Evolutionary conservation across 1,140 invertebrate genomes (phyloP).

Genomic region (Sycophila sp.): DNA sequence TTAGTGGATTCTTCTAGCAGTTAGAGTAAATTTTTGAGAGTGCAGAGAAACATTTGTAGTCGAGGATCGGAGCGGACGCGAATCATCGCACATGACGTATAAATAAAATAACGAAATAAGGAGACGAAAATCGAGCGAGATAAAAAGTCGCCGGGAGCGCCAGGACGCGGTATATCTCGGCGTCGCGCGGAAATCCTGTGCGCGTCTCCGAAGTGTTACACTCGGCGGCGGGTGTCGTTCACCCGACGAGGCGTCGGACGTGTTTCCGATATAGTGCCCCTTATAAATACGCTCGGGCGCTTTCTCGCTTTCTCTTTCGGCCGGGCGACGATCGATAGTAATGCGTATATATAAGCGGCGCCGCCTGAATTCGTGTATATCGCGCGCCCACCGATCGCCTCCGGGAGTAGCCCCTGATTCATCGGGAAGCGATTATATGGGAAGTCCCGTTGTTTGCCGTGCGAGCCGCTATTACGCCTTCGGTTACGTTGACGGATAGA

Average conservation of each 20-base stretch:
- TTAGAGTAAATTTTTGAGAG: no score
- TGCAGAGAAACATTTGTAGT: no score
- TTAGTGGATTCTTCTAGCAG: no score
- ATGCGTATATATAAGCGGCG: not conserved
- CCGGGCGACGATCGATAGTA: not conserved
- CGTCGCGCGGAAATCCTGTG: slow-evolving; percentile 29
- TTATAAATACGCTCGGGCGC: not conserved
- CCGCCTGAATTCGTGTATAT: not conserved
- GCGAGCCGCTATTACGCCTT: no score
- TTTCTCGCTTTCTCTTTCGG: slow-evolving; percentile 30
- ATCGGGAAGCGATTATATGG: not conserved
- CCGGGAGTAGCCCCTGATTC: not conserved
- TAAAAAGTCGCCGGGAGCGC: not conserved
- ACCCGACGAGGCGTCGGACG: slow-evolving; percentile 12
- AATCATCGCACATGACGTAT: no score
- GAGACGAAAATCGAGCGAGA: not conserved
- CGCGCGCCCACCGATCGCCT: not conserved
- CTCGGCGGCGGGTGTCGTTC: slow-evolving; percentile 21
- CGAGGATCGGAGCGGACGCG: no score
- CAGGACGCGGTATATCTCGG: slow-evolving; percentile 20
- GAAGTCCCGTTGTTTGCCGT: no score
- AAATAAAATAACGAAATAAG: no score
- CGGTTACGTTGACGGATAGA: no score
- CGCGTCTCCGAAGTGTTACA: slow-evolving; percentile 1
- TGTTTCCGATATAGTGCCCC: slow-evolving; percentile 10